These are phyloP conservation scores for Petrocephalus sullivani DNA, from an alignment of 2,797 vertebrate species.

Conservation along the genomic window DNA sequence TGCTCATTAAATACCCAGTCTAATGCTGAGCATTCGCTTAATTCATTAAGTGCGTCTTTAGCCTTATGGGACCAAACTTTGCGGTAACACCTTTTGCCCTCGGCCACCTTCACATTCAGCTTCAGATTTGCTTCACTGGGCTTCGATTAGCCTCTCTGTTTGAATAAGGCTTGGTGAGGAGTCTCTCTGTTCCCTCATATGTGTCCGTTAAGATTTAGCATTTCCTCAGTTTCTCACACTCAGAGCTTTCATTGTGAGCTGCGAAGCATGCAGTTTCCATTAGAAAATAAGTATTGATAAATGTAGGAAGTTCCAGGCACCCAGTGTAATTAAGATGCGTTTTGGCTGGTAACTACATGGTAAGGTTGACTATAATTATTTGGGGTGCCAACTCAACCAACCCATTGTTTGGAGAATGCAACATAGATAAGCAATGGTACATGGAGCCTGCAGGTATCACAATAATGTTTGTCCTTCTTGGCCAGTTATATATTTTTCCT, in stretches of 20 bases:
- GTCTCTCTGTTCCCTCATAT: constrained; percentile 21
- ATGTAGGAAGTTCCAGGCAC: constrained; percentile 18
- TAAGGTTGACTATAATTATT: not conserved
- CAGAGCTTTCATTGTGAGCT: constrained; percentile 30
- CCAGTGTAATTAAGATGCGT: constrained; percentile 18
- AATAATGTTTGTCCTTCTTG: not conserved
- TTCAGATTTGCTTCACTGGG: constrained; percentile 34
- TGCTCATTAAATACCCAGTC: not conserved
- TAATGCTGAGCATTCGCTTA: not conserved
- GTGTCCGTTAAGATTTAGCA: constrained; percentile 28
- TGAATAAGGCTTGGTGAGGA: constrained; percentile 29
- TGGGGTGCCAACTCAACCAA: not conserved
- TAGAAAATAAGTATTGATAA: constrained; percentile 41
- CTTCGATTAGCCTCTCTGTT: constrained; percentile 39
- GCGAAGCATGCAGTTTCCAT: constrained; percentile 18
- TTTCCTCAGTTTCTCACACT: constrained; percentile 21
- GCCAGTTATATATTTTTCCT: not conserved
- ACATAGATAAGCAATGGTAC: not conserved
- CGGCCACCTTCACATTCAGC: constrained; percentile 17
- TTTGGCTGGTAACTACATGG: not conserved
- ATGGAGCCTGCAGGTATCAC: not conserved
- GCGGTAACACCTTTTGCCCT: not conserved
- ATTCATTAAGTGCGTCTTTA: constrained; percentile 9
- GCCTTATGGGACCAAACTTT: not conserved
- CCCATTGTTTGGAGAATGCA: not conserved